Conservation (phyloP, 2,113 vertebrate genomes). For the Petaurus breviceps region DNA sequence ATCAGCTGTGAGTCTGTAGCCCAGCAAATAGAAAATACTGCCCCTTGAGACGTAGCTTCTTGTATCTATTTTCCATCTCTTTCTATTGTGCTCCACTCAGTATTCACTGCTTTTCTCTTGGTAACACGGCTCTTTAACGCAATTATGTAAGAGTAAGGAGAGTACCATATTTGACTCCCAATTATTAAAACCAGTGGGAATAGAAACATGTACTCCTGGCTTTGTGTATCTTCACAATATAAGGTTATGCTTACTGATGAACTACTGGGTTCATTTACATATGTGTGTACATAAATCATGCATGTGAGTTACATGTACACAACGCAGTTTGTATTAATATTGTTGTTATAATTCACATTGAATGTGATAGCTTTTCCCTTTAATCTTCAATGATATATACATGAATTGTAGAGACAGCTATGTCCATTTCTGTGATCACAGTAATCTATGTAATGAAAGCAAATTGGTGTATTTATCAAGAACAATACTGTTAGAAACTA, state of each 20-base stretch:
- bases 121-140: constrained; percentile 96
- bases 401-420: neutral
- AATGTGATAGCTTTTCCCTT: neutral
- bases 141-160: constrained; percentile 93
- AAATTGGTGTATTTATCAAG: constrained; percentile 24
- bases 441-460: neutral
- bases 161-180: constrained; percentile 93
- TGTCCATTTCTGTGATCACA: neutral
- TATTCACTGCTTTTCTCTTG: constrained; percentile 92
- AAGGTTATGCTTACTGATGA: constrained; percentile 50
- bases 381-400: constrained; percentile 43
- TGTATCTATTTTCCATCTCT: constrained; percentile 95
- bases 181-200: constrained; percentile 94
- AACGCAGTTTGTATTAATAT: neutral
- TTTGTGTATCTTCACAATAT: constrained; percentile 70
- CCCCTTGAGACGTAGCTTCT: constrained; percentile 94
- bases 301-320: neutral
- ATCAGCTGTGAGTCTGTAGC: constrained; percentile 96
- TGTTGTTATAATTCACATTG: neutral
- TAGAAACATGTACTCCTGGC: constrained; percentile 85
- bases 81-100: constrained; percentile 90
- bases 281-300: neutral
- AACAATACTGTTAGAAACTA: constrained; percentile 22
- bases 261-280: constrained; percentile 21
- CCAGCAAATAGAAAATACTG: constrained; percentile 96